Conservation (phyloP, 2,888 invertebrate genomes). For the Steinernema scapterisci region DNA sequence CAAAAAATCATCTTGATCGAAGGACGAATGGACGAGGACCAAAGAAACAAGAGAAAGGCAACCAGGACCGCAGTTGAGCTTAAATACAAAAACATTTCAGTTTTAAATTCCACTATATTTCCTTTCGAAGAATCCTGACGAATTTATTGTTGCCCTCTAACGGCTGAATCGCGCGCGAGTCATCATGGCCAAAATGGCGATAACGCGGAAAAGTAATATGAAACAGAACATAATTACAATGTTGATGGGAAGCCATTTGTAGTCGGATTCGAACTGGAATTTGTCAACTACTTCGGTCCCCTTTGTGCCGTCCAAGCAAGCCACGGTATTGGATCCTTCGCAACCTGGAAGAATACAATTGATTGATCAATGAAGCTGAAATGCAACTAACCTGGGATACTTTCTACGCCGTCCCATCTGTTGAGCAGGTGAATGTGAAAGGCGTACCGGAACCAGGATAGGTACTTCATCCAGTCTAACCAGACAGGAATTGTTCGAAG, state of each 20-base stretch:
- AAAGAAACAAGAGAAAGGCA: too few species aligned
- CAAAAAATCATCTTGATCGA: too few species aligned
- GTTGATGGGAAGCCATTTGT: neutral
- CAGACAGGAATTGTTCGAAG: conserved; percentile 75
- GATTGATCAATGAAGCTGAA: too few species aligned
- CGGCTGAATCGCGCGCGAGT: conserved; percentile 41
- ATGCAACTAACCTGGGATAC: conserved; percentile 41
- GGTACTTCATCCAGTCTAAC: conserved; percentile 65
- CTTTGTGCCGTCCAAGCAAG: neutral
- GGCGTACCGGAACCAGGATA: conserved; percentile 65
- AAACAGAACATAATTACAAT: conserved; percentile 43
- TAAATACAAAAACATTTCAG: too few species aligned
- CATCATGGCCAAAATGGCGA: conserved; percentile 47
- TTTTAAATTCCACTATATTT: too few species aligned
- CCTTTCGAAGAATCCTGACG: too few species aligned
- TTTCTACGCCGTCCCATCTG: conserved; percentile 51
- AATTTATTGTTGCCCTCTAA: too few species aligned
- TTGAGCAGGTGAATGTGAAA: conserved; percentile 57
- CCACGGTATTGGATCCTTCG: neutral
- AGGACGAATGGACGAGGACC: too few species aligned
- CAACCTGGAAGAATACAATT: neutral
- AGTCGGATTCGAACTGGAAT: too few species aligned
- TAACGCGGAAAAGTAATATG: conserved; percentile 47
- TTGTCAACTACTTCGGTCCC: neutral
- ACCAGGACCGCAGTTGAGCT: too few species aligned